Base-by-base conservation (phyloP, 2,113 vertebrate species). In the Pluvialis apricaria region DNA sequence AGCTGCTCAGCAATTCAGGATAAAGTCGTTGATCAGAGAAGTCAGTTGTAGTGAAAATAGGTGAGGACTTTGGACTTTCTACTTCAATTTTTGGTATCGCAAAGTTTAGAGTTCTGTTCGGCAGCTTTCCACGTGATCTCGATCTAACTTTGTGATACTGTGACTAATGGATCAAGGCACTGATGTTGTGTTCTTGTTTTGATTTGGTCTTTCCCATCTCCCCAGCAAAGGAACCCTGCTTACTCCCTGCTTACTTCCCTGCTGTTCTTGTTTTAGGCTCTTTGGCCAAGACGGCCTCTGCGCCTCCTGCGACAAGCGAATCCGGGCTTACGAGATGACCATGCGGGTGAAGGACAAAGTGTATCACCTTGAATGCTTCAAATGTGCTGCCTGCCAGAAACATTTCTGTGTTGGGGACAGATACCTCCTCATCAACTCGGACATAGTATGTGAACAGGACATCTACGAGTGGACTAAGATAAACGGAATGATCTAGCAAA, bases 401-500 rank as follows among this genome's bases (percentile, higher is more conserved):
- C 99, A 99, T 66, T 99, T 99, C 98, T 99, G 99, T 6, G 99
- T 99, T 5, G 99, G 99, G 8, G 99, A 99, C 98, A 99, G 99
- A 73, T 99, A 99, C 96, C 98, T 99, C 88, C 99, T 99, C 97
- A 99, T 99, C 98, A 99, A 99, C 98, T 99, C 99, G 0, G 99
- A 99, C 98, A 99, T 99, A 94, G 99, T 99, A 73, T 99, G 99
- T 4, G 99, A 99, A 94, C 99, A 99, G 98, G 99, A 99, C 98
- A 99, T 99, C 98, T 99, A 99, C 8, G 99, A 99, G 98, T 99
- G 99, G 99, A 99, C 99, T 97, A 99, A 99, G 97, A 98, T 99
- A 87, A 99, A 99, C 7, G 99, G 98, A n/a, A 99, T 99, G 98
- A 98, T 98, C 91, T 99, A 98, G 97, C 96, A 25, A 31, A 14